Conservation (phyloP, 2,797 vertebrate genomes). For the Varecia variegata region DNA sequence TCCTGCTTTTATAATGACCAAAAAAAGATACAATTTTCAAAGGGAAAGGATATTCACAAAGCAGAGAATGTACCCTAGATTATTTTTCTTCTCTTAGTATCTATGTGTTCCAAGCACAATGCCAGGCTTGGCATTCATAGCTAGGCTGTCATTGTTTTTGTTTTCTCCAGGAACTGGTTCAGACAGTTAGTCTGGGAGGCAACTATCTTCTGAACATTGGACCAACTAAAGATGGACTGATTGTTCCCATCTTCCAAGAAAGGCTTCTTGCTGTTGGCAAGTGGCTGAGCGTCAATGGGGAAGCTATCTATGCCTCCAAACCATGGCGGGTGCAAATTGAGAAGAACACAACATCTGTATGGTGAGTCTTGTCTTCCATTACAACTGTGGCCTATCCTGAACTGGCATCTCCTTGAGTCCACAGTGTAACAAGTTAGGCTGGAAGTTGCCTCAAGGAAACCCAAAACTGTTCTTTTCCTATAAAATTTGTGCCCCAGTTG, state of each 20-base stretch:
- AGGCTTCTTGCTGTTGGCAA: constrained; percentile 91
- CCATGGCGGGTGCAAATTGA: constrained; percentile 93
- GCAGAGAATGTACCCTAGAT: neutral
- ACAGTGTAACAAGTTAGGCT: neutral
- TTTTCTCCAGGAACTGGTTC: constrained; percentile 89
- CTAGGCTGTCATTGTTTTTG: neutral
- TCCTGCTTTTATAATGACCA: constrained; percentile 9
- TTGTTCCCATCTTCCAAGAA: constrained; percentile 93
- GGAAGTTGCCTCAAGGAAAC: neutral
- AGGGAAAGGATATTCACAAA: neutral
- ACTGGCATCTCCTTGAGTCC: neutral
- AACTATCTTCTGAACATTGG: constrained; percentile 98
- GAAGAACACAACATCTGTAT: constrained; percentile 84
- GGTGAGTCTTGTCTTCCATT: constrained; percentile 84
- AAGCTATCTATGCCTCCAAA: constrained; percentile 92
- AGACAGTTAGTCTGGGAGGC: constrained; percentile 92
- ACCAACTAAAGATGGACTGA: constrained; percentile 93
- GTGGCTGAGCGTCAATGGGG: constrained; percentile 92
- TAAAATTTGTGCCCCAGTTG: neutral
- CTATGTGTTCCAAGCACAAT: neutral
- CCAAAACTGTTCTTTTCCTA: neutral
- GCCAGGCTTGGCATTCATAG: neutral
- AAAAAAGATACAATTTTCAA: neutral
- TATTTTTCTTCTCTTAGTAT: neutral
- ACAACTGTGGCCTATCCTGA: accelerated